Base-by-base conservation (phyloP, 2,113 vertebrate genomes). In the Oxyruncus cristatus region DNA sequence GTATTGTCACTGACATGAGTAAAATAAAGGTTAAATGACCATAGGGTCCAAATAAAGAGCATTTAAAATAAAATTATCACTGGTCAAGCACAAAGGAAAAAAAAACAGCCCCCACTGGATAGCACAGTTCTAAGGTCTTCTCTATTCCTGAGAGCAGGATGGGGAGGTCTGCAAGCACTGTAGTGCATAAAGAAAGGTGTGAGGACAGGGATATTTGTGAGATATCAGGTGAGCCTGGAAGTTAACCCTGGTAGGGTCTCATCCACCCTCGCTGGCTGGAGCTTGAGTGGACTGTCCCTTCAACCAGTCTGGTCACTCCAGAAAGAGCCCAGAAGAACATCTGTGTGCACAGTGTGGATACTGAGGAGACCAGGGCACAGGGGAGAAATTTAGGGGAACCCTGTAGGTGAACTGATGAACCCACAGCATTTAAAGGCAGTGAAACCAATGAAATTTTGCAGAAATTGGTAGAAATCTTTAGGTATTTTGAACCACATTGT, bases 1-100 rank as follows among this genome's bases (percentile, higher is more conserved):
- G 1, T 58, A 44, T 50, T 41, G 28, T 65, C 15, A 12, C 32
- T 14, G 11, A 35, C 18, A 28, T 0, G 0, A 47, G n/a, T 42
- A 6, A 86, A 83, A 47, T 42, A 58, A 49, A 61, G 15, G 37
- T 14, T 88, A 75, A 79, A 46, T 53, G 27, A 35, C 11, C 26
- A 47, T 20, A 27, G 16, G 14, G 14, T 52, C 44, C 66, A 65
- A 65, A 62, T 35, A 61, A 66, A 76, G 13, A n/a, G 8, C 7
- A n/a, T 39, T 58, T 84, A 18, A 85, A 83, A 61, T 62, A 47
- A 68, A 66, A 70, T 49, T 27, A 71, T 71, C 32, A 18, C 28
- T 33, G 11, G 18, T 66, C 46, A 81, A 49, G 39, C 63, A 49
- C 32, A 14, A 66, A 27, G 20, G 26, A 14, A 65, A 71, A 46